Base-by-base conservation (phyloP, 2,888 invertebrate genomes). In the Melieria picta region DNA sequence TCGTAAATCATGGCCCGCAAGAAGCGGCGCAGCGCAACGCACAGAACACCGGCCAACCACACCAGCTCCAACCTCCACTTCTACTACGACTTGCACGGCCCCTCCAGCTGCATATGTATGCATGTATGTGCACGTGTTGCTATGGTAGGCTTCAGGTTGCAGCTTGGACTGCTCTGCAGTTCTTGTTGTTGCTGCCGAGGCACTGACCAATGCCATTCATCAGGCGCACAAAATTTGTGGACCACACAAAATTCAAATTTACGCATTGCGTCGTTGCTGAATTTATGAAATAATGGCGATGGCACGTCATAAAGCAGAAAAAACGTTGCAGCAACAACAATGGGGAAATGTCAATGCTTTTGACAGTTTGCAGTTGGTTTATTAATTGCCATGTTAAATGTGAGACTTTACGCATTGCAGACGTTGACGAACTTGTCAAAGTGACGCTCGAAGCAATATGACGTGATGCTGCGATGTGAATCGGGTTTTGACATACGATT, bases 351-450 rank as follows among this genome's bases (percentile, higher is more conserved):
- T 72, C 74, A 72, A 62, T 69, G 64, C 61, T 69, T 72, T 73
- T 75, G 75, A 73, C 73, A 75, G 73, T 72, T 71, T 71, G 64
- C 60, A 69, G 47, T 50, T 42, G 45, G 57, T 71, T 72, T 70
- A 70, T 69, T 72, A 70, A 72, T 74, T 69, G 67, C 71, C 66
- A 69, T 67, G 60, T 62, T 69, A 72, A 70, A 48, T 69, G 64
- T 55, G n/a, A 58, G 55, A 65, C 62, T 69, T 74, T 64, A 72
- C 57, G 71, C 10, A 63, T 63, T 56, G 56, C 63, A 62, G 55
- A 63, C 62, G 62, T 62, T 69, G 69, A 62, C 69, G 67, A 67
- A 67, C 67, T 60, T 60, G 60, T 67, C 30, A 30, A 30, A 30
- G 30, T 30, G 30, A 3, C 3, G 30, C 30, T 30, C 30, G 11